Percentiles rank a stretch among this genome's conserved stretches.
phyloP scores from a whole-genome alignment of 2,888 invertebrate genomes.

The Pseudococcus longispinus region DNA sequence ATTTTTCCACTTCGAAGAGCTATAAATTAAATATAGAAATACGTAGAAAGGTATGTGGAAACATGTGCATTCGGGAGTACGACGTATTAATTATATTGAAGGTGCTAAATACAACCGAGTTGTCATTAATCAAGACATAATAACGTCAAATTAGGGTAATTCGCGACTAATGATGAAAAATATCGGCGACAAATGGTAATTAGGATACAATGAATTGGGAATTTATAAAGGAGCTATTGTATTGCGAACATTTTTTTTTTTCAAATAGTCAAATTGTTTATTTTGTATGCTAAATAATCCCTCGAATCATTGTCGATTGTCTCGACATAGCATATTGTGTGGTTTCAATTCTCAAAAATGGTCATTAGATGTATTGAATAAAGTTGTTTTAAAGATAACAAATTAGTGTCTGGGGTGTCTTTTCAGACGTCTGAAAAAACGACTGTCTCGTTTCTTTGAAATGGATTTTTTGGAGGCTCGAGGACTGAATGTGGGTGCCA shows the following conservation, averaged over 20 bases:
- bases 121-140: not conserved
- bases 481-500: no score
- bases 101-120: no score
- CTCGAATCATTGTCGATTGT: not conserved
- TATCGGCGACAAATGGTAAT: constrained; percentile 14
- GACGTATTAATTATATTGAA: not conserved
- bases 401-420: not conserved
- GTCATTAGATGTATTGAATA: not conserved
- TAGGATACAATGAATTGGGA: not conserved
- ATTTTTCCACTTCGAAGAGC: not conserved
- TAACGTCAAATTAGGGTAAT: constrained; percentile 16
- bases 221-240: not conserved
- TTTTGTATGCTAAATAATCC: not conserved
- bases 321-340: not conserved
- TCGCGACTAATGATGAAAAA: constrained; percentile 25
- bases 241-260: not conserved
- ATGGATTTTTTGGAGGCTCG: no score
- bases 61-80: not conserved
- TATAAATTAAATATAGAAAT: not conserved
- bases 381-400: not conserved
- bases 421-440: not conserved
- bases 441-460: no score
- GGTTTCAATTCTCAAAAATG: not conserved
- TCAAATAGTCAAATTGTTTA: not conserved
- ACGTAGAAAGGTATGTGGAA: not conserved